Percentiles rank a stretch among this genome's conserved stretches.
phyloP scores from a whole-genome alignment of 1,140 invertebrate species.

The Meloidogyne floridensis region DNA sequence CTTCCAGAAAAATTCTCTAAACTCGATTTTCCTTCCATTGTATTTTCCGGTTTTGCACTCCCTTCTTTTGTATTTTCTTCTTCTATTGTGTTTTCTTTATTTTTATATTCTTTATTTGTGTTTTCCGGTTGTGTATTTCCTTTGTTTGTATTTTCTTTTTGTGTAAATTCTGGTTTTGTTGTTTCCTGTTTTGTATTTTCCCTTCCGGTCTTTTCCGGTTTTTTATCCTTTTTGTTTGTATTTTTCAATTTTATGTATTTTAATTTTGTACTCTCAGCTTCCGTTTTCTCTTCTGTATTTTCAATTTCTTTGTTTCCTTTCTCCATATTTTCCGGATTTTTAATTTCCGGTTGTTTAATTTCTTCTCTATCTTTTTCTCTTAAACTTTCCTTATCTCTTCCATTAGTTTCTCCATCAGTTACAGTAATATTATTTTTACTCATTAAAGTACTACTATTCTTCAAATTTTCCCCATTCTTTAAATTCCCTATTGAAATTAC shows the following conservation, averaged over 20 bases:
- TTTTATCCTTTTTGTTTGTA: too few species aligned
- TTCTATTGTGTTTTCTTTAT: slow-evolving; percentile 7
- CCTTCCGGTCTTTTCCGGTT: background rate
- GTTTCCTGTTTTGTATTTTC: too few species aligned
- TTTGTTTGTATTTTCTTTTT: background rate
- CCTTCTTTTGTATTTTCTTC: slow-evolving; percentile 8
- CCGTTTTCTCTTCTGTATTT: slow-evolving; percentile 12
- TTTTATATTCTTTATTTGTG: slow-evolving; percentile 3
- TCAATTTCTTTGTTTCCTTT: background rate
- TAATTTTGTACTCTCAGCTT: too few species aligned
- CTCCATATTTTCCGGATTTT: slow-evolving; percentile 20
- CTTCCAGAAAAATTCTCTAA: too few species aligned
- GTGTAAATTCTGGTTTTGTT: too few species aligned
- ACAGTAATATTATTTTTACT: background rate
- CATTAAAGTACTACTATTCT: background rate
- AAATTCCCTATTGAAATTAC: background rate
- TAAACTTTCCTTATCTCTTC: background rate
- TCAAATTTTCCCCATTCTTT: background rate
- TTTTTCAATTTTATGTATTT: too few species aligned
- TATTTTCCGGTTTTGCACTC: slow-evolving; percentile 16
- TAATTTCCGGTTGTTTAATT: slow-evolving; percentile 6
- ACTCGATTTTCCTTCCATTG: background rate
- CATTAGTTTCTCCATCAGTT: background rate
- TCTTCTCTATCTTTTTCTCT: slow-evolving; percentile 13
- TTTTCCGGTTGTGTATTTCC: slow-evolving; percentile 8